A percentile compares a stretch with the other conserved stretches of the same genome.
Evolutionary conservation across 2,113 vertebrate genomes (phyloP).

Genomic region (Corythaixoides concolor): DNA sequence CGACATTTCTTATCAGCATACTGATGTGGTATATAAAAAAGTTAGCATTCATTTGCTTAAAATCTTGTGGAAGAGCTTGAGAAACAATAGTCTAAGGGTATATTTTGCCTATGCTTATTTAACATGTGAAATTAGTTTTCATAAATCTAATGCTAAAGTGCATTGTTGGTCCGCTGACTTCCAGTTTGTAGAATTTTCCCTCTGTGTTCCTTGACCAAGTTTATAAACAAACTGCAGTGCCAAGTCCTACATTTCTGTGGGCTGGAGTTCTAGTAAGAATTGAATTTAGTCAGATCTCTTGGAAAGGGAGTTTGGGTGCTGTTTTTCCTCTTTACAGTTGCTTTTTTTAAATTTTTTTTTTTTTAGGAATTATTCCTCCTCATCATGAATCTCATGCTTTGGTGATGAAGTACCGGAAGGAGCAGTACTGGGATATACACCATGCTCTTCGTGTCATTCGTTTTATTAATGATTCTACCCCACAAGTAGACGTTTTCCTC

Average conservation of each 20-base stretch:
- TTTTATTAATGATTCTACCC: conserved; percentile 81
- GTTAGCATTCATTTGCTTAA: background rate
- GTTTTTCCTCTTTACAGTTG: background rate
- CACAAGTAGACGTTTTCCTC: conserved; percentile 85
- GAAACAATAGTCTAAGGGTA: background rate
- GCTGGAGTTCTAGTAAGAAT: background rate
- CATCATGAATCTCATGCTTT: conserved; percentile 89
- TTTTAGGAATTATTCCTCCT: conserved; percentile 89
- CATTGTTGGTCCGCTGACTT: background rate
- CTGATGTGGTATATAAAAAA: background rate
- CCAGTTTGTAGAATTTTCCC: background rate
- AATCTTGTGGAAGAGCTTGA: background rate
- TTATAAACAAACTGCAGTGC: background rate
- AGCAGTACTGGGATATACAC: conserved; percentile 88
- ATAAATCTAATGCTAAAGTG: background rate
- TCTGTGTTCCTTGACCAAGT: background rate
- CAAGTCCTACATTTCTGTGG: background rate
- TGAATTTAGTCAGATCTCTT: background rate
- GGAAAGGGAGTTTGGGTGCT: background rate
- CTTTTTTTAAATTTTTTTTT: background rate
- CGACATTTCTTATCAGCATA: background rate
- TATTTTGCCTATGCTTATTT: background rate
- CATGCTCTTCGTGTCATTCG: conserved; percentile 86
- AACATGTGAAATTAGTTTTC: background rate
- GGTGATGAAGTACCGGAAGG: conserved; percentile 85